Evolutionary conservation across 2,113 vertebrate genomes (phyloP), one percentile per base, ranked within the genome.

Genomic region (Kobus ellipsiprymnus): DNA sequence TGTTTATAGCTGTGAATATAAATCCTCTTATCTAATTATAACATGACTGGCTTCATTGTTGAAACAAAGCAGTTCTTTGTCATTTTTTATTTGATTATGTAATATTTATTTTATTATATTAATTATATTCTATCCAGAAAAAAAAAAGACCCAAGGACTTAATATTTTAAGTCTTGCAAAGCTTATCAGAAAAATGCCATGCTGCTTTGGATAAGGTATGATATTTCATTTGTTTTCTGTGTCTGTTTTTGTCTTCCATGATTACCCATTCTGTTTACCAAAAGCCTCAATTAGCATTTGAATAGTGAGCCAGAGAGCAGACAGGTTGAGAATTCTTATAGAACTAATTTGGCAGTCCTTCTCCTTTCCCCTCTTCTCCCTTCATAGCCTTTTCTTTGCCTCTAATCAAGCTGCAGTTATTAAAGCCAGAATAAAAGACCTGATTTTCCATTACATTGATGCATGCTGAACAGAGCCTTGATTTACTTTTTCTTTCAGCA

Each of bases 1-100:
- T 98, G 98, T 99, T 99, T 99, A 98, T 98, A 98, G 95, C 98
- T 98, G 97, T 98, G 98, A 98, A 94, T 98, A 97, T 98, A 99
- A 99, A 99, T 99, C 98, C 98, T 98, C 99, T 99, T 99, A 99
- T 99, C 99, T 99, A 99, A 99, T 99, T 99, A 99, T 98, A 98
- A 99, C 99, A 99, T 98, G 98, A 98, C 98, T 99, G 98, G 98
- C 98, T 99, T 98, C 98, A 98, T 98, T 99, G 98, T 99, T 98
- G 97, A 98, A 98, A 99, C 98, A 98, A 97, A 98, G 97, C 89
- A 15, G 62, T 85, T 98, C 97, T 98, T 98, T 98, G 97, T 98
- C 98, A 97, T 97, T 98, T 98, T 96, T 98, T 98, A 98, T 98
- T 98, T 98, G 98, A 98, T 98, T 98, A 98, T 98, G 92, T 95